Evolutionary conservation across 2,888 invertebrate species (phyloP), one percentile per base, ranked within the genome.

Genomic region (Hecatera dysodea): DNA sequence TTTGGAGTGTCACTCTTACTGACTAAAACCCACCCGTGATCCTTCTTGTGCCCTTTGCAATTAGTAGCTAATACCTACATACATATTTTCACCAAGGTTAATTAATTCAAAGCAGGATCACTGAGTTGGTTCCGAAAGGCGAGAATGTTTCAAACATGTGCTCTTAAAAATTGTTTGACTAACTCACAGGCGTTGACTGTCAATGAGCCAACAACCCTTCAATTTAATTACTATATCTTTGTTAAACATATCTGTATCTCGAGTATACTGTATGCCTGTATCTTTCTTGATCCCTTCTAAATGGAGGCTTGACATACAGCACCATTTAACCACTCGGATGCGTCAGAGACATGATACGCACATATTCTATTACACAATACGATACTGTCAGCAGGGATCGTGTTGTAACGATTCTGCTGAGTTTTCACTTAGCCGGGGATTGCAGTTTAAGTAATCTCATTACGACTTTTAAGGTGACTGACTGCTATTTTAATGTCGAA

Each of bases 321-420:
- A 55, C 63, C 55, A 56, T 81, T 77, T 70, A 81, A 70, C 78
- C 71, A 70, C 29, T 46, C 29, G 8, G 42, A 61, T 55, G n/a
- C 19, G 9, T 39, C 46, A 12, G 61, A n/a, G 67, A 50, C 57
- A 53, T 75, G 62, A 80, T 79, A 72, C 59, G 29, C 27, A 11
- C 27, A 36, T 80, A 67, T 76, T 75, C 22, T 59, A 24, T 77
- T 80, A 75, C 75, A 46, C 48, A 46, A 63, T 42, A 59, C 67
- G 48, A 50, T 59, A 56, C n/a, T 36, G 56, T 44, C 24, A 55
- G 17, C 27, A 59, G 27, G 59, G 53, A 48, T 53, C 12, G 33
- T 61, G 22, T 39, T 53, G 46, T 46, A 33, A 36, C 48, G n/a
- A 62, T 63, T 62, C 22, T 39, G 46, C 29, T 62, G 62, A 75